Evolutionary conservation across 2,888 invertebrate genomes (phyloP).

Genomic region (Aleiodes testaceus): DNA sequence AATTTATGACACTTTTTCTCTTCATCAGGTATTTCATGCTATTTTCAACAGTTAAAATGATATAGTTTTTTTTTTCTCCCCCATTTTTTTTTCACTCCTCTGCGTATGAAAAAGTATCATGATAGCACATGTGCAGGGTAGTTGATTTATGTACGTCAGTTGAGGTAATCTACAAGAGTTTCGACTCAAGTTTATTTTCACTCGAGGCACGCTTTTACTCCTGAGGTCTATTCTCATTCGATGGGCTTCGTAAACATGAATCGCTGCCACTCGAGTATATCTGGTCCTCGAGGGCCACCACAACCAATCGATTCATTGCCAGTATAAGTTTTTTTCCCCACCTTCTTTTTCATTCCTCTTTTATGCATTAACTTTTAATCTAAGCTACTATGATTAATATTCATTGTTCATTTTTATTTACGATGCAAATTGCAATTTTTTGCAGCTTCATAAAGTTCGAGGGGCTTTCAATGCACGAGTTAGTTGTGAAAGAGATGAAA

Average conservation of each 20-base stretch:
- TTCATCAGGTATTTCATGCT: too few relatives aligned
- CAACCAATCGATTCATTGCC: conserved; percentile 26
- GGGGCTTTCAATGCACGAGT: too few relatives aligned
- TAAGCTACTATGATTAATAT: not conserved
- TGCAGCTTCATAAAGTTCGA: too few relatives aligned
- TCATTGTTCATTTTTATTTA: not conserved
- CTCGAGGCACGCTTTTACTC: conserved; percentile 37
- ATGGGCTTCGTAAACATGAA: conserved; percentile 48
- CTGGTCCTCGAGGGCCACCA: conserved; percentile 27
- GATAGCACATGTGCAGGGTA: conserved; percentile 18
- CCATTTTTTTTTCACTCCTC: conserved; percentile 8
- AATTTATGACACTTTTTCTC: too few relatives aligned
- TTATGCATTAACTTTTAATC: not conserved
- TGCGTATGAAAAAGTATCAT: conserved; percentile 15
- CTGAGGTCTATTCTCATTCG: conserved; percentile 45
- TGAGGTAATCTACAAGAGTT: conserved; percentile 21
- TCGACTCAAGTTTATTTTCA: conserved; percentile 27
- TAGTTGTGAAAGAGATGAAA: too few relatives aligned
- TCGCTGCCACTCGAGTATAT: conserved; percentile 41
- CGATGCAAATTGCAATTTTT: not conserved
- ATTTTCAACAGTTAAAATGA: not conserved
- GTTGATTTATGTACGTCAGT: conserved; percentile 25
- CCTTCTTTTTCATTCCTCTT: not conserved
- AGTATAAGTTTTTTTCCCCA: not conserved
- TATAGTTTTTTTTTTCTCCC: not conserved